phyloP scores from a whole-genome alignment of 30 jellyfish, hydroid and myxozoan genomes.

The Cassiopea xamachana region DNA sequence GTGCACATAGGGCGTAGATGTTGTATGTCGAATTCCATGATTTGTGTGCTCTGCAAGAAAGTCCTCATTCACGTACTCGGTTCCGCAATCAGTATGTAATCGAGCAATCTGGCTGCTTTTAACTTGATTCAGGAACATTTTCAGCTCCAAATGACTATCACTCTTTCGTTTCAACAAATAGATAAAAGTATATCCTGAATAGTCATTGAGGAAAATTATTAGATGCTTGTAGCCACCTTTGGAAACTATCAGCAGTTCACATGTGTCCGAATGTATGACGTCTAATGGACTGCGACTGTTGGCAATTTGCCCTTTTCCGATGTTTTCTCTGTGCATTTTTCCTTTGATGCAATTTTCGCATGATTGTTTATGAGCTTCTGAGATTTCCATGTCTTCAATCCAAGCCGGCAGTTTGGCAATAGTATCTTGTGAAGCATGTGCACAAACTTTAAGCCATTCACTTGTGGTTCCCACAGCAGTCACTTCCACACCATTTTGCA shows the following conservation, averaged over 20 bases:
- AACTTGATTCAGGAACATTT: background rate
- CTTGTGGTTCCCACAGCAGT: background rate
- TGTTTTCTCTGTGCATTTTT: background rate
- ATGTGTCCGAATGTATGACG: background rate
- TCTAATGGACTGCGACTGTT: background rate
- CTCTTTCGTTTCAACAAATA: background rate
- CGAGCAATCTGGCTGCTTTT: background rate
- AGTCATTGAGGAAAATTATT: background rate
- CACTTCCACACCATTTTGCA: background rate
- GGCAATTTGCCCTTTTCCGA: background rate
- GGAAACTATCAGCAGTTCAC: background rate
- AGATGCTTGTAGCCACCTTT: background rate
- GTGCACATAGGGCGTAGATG: background rate
- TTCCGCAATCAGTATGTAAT: background rate
- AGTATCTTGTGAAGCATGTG: conserved; percentile 1
- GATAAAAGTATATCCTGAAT: background rate
- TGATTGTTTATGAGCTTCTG: background rate
- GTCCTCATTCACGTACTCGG: background rate
- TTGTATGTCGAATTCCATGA: background rate
- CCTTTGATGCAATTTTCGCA: background rate
- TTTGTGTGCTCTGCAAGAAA: background rate
- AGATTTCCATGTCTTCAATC: background rate
- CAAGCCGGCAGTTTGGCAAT: background rate
- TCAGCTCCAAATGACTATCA: background rate
- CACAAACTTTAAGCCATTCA: background rate